Evolutionary conservation across 1,140 invertebrate species (phyloP), one percentile per base, ranked within the genome.

Genomic region (Ephestia elutella): DNA sequence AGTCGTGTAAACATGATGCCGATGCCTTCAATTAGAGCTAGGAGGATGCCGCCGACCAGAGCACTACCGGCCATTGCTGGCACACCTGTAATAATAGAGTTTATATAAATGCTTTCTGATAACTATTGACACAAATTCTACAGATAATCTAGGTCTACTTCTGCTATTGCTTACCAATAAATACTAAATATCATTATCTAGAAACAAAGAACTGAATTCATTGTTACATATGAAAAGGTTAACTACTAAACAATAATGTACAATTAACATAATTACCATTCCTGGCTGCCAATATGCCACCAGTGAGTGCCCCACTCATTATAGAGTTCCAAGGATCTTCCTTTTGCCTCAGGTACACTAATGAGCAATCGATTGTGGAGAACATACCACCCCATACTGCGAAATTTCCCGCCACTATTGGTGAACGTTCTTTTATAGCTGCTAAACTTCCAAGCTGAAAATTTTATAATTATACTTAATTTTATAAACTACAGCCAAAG

Each of bases 281-380:
- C 92, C 98, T 92, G 9, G 98, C 95, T 30, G 98, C 96, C 63
- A 99, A 89, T 71, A 99, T 95, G 48, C 96, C 98, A 50, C 98
- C 98, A 49, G 98, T 99, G 0, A 96, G 91, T 9, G 97, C 97
- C 7, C 98, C 98, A 90, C 97, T 98, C 59, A 97, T 96, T 38
- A 99, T 99, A 0, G 97, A 98, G 87, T 97, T 99, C 96, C 97
- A 99, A 0, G 97, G 97, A 89, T 99, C 97, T 92, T 99, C 98
- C 80, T 99, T 99, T 86, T 98, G 96, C 58, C 98, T 90, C 57
- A 99, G 90, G 79, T 98, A 96, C 13, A 99, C 96, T 62, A 99
- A 87, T 49, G 96, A 93, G 85, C 98, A 99, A 81, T 99, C 98
- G 63, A 99, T 98, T 35, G 97, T 96, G 38, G 97, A 98, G 82